Percentiles rank a stretch among this genome's conserved stretches.
These are phyloP conservation scores for Gopherus flavomarginatus DNA, from an alignment of 2,113 vertebrate species.

Conservation along the genomic window DNA sequence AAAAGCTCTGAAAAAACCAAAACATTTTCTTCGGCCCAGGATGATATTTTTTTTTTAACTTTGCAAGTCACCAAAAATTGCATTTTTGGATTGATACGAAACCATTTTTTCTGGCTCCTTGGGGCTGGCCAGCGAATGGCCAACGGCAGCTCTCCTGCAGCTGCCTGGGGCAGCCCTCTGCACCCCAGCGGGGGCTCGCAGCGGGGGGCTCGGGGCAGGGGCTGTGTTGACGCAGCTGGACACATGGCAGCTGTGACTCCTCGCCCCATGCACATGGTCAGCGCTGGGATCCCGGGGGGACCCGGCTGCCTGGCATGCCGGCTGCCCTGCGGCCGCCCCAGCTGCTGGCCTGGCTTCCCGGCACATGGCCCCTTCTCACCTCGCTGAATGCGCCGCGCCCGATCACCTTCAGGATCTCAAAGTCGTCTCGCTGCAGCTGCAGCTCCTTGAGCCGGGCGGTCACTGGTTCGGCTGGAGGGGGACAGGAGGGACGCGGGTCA, in stretches of 20 bases:
- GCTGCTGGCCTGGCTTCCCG: too few relatives aligned
- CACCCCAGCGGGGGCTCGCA: background rate
- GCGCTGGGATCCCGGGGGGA: accelerated
- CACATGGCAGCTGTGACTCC: too few relatives aligned
- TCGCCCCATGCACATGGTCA: background rate
- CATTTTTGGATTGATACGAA: background rate
- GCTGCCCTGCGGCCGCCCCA: too few relatives aligned
- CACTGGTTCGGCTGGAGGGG: slow-evolving; percentile 77
- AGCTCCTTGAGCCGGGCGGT: slow-evolving; percentile 82
- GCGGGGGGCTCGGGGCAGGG: too few relatives aligned
- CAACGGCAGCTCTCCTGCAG: too few relatives aligned
- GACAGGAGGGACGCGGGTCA: too few relatives aligned
- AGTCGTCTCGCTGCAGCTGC: slow-evolving; percentile 85
- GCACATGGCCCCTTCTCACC: slow-evolving; percentile 74
- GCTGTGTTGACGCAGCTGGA: background rate
- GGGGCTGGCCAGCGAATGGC: too few relatives aligned
- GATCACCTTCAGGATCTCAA: slow-evolving; percentile 90
- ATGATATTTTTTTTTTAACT: too few relatives aligned
- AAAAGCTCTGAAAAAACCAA: background rate
- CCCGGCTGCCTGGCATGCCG: too few relatives aligned
- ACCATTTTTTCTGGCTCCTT: background rate
- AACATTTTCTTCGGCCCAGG: too few relatives aligned
- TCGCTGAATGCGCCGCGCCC: slow-evolving; percentile 90
- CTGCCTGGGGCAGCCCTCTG: too few relatives aligned
- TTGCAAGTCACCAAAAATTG: too few relatives aligned